These are phyloP conservation scores for Meiosimyza platycephala DNA, from an alignment of 2,888 invertebrate species.

Conservation along the genomic window DNA sequence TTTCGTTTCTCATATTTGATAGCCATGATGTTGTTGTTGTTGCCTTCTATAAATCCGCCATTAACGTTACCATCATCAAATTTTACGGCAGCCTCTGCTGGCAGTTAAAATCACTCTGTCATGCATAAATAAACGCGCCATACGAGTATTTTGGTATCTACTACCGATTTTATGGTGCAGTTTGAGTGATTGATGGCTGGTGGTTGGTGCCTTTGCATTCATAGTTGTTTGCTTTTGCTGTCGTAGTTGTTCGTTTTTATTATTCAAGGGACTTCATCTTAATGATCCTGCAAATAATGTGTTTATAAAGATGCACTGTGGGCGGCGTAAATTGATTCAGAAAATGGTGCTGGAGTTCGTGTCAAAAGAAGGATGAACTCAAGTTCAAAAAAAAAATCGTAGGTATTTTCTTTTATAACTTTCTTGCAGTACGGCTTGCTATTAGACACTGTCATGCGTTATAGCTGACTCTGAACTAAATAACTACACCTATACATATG, in stretches of 20 bases:
- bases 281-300: slow-evolving; percentile 56
- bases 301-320: slow-evolving; percentile 63
- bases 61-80: neutral
- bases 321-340: slow-evolving; percentile 37
- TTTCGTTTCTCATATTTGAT: slow-evolving; percentile 29
- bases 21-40: neutral
- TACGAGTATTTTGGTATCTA: slow-evolving; percentile 9
- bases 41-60: neutral
- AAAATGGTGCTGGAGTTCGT: no score
- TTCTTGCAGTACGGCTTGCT: no score
- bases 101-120: slow-evolving; percentile 50
- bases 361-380: no score
- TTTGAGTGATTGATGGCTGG: slow-evolving; percentile 56
- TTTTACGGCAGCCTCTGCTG: slow-evolving; percentile 32
- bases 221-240: slow-evolving; percentile 45
- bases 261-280: slow-evolving; percentile 1
- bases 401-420: no score
- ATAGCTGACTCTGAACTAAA: no score
- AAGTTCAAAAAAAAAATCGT: no score
- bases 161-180: slow-evolving; percentile 30
- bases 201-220: slow-evolving; percentile 40
- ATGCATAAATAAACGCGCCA: slow-evolving; percentile 60
- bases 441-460: no score
- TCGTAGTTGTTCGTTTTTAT: slow-evolving; percentile 34
- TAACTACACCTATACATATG: no score